These are phyloP conservation scores for Volucella inanis DNA, from an alignment of 2,888 invertebrate species.

Conservation along the genomic window DNA sequence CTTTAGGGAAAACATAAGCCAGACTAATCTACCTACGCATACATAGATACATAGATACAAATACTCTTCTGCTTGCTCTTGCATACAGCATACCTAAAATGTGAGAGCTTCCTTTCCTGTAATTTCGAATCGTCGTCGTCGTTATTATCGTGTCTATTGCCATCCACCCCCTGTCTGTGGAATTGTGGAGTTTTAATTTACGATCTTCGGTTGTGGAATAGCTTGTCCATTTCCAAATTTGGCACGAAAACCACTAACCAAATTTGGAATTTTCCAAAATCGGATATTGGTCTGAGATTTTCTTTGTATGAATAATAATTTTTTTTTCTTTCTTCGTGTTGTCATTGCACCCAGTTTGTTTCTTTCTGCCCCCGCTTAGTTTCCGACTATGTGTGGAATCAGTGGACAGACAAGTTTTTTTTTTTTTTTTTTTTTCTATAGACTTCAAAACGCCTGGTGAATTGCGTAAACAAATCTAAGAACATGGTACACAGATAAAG, in stretches of 20 bases:
- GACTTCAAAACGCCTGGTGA: constrained; percentile 51
- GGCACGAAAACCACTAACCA: constrained; percentile 45
- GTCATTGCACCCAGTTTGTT: neutral
- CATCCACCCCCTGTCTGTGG: constrained; percentile 25
- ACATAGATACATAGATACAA: constrained; percentile 37
- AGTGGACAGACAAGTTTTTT: constrained; percentile 30
- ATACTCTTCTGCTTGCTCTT: constrained; percentile 31
- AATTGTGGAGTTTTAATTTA: constrained; percentile 39
- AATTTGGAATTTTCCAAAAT: constrained; percentile 69
- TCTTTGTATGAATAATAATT: constrained; percentile 30
- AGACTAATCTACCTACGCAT: constrained; percentile 59
- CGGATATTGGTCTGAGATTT: constrained; percentile 50
- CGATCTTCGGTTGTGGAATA: constrained; percentile 48
- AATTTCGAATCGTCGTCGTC: neutral
- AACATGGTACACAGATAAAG: constrained; percentile 17
- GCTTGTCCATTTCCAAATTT: constrained; percentile 59
- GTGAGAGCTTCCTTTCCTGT: constrained; percentile 54
- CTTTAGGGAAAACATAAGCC: constrained; percentile 57
- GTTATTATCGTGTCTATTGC: neutral
- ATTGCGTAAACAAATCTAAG: constrained; percentile 65
- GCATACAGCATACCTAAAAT: constrained; percentile 15
- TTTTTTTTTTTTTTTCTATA: constrained; percentile 26
- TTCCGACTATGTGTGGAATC: too few relatives aligned
- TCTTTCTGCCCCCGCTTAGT: too few relatives aligned
- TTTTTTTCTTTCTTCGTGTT: constrained; percentile 12